Evolutionary conservation across 2,797 vertebrate species (phyloP), one percentile per base, ranked within the genome.

Genomic region (Apogon hyalosoma): DNA sequence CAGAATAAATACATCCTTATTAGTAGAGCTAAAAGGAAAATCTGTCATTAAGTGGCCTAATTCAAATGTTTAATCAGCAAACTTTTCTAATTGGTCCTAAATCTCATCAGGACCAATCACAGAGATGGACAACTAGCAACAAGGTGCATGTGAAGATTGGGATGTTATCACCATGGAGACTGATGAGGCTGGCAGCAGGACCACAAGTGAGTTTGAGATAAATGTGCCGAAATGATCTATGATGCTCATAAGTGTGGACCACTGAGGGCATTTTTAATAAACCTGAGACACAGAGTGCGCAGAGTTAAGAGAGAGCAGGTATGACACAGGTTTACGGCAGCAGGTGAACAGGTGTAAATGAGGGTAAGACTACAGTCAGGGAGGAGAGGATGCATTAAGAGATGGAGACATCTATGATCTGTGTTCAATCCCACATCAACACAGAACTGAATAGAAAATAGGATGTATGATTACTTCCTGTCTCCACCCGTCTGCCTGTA

Each of bases 121-220:
- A 11, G 31, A 41, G 31, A 39, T 61, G 39, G 16, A 47, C 39
- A 1, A 9, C 12, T 49, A 60, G 19, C 9, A 0, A 57, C 18
- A 40, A 24, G 16, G n/a, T 39, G 59, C 4, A 41, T 10, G 49
- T 54, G 43, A 41, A 33, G 46, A 62, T 55, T 15, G 42, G 56
- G 52, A 61, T 53, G 55, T 21, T 21, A 56, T 80, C 61, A 2
- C 70, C 51, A 77, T 63, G 48, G 71, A 55, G 58, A 82, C 54
- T 11, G 68, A 71, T 21, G 56, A 54, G 40, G 46, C 41, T 8
- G 56, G 40, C 38, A 6, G 38, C 42, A 69, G 46, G 56, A 16
- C 19, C 3, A 43, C n/a, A 39, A 28, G 43, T 15, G 47, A 69
- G 47, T 7, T n/a, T 4, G 40, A 46, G 59, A 61, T 49, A 48